Percentiles rank a stretch among this genome's conserved stretches.
Conservation (phyloP, 2,797 vertebrate species). For the Diceros bicornis region DNA sequence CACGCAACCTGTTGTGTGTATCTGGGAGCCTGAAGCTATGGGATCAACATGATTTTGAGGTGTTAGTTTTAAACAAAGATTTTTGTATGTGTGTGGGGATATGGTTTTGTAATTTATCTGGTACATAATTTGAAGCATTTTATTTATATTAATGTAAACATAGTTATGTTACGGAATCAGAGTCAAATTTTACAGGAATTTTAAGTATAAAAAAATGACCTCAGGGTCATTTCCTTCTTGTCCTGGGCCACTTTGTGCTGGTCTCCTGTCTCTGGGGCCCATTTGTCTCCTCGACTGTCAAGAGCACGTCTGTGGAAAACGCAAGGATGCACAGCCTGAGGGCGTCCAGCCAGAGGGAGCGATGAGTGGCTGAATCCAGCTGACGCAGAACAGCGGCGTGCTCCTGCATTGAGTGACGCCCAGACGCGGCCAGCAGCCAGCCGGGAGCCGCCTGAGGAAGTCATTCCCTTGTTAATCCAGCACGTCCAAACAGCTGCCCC, state of each 20-base stretch:
- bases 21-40: not conserved
- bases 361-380: not conserved
- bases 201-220: not conserved
- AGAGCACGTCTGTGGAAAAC: not conserved
- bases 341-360: not conserved
- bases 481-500: constrained; percentile 41
- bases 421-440: constrained; percentile 14
- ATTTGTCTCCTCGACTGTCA: not conserved
- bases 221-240: not conserved
- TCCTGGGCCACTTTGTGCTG: not conserved
- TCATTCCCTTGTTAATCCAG: constrained; percentile 2
- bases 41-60: not conserved
- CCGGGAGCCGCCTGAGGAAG: not conserved
- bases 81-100: fast-evolving
- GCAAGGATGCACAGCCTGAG: not conserved
- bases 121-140: constrained; percentile 24
- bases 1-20: not conserved
- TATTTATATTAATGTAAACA: not conserved
- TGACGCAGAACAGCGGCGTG: not conserved
- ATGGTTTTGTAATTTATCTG: not conserved
- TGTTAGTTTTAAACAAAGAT: not conserved
- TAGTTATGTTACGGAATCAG: not conserved
- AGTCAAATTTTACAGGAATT: constrained; percentile 12
- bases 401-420: not conserved
- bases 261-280: not conserved